These are phyloP conservation scores for Scophthalmus maximus DNA, from an alignment of 2,113 vertebrate species.

Conservation along the genomic window DNA sequence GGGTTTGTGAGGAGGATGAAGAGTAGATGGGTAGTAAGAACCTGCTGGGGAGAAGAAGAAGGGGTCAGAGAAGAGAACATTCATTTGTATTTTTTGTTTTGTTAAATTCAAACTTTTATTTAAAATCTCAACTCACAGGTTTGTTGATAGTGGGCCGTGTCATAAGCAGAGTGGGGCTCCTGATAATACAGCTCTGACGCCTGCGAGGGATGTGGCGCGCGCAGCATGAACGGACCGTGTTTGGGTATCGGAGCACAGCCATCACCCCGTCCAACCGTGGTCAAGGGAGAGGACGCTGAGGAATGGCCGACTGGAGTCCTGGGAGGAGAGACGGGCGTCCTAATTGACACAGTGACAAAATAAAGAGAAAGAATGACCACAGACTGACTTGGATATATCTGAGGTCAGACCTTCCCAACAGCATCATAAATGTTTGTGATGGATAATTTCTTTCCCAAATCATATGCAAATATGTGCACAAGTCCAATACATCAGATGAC, in stretches of 20 bases:
- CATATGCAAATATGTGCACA: background rate
- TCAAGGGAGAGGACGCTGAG: constrained; percentile 85
- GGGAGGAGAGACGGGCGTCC: constrained; percentile 84
- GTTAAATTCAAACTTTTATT: background rate
- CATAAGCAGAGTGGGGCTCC: constrained; percentile 88
- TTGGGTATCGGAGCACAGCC: constrained; percentile 84
- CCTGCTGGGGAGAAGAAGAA: constrained; percentile 79
- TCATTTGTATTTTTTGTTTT: background rate
- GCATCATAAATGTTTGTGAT: background rate
- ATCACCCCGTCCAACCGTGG: constrained; percentile 83
- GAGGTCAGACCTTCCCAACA: background rate
- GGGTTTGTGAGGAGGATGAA: constrained; percentile 89
- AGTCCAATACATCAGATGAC: too few species aligned
- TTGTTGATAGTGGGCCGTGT: constrained; percentile 87
- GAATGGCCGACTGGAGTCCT: constrained; percentile 89
- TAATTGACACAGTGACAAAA: constrained; percentile 44
- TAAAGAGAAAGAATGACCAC: background rate
- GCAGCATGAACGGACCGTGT: constrained; percentile 86
- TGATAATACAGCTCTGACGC: constrained; percentile 92
- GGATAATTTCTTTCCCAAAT: background rate
- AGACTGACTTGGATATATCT: background rate
- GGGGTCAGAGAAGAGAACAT: background rate
- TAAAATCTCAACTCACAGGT: constrained; percentile 82
- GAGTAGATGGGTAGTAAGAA: constrained; percentile 88
- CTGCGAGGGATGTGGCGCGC: constrained; percentile 86